phyloP scores from a whole-genome alignment of 2,113 vertebrate genomes.

The Trematomus loennbergii region DNA sequence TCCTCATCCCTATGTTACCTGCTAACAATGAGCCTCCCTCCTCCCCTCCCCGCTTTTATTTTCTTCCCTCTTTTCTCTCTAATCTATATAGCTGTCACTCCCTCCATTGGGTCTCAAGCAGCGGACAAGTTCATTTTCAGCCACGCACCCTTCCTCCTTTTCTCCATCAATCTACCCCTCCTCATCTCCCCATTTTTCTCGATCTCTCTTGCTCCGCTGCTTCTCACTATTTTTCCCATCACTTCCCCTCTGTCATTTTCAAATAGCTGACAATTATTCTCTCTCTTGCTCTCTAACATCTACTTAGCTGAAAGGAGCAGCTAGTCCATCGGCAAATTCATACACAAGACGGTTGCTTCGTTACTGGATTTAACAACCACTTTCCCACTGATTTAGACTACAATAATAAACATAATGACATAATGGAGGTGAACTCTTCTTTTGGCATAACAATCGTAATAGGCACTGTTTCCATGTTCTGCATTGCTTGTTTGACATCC shows the following conservation, averaged over 20 bases:
- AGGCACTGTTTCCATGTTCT: constrained; percentile 18
- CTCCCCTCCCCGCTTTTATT: neutral
- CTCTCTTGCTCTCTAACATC: constrained; percentile 24
- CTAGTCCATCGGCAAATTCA: neutral
- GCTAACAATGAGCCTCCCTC: constrained; percentile 7
- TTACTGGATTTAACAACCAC: neutral
- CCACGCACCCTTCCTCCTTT: constrained; percentile 39
- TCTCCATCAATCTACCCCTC: constrained; percentile 58
- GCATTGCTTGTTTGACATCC: constrained; percentile 36
- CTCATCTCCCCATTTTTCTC: constrained; percentile 53
- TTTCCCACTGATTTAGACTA: neutral
- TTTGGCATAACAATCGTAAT: constrained; percentile 21
- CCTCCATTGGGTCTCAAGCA: constrained; percentile 66
- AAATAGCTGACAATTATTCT: constrained; percentile 62
- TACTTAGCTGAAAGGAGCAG: constrained; percentile 7
- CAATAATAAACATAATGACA: neutral
- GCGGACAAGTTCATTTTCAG: constrained; percentile 75
- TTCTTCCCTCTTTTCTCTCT: constrained; percentile 39
- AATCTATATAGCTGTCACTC: constrained; percentile 73
- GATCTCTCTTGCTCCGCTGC: constrained; percentile 48
- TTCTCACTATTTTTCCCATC: constrained; percentile 41
- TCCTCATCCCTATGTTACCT: constrained; percentile 5
- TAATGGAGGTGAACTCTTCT: neutral
- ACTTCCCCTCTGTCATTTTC: constrained; percentile 59
- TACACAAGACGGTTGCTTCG: neutral